Percentiles rank a stretch among this genome's conserved stretches.
These are phyloP conservation scores for Aphelenchoides fujianensis DNA, from an alignment of 1,140 invertebrate species.

Conservation along the genomic window DNA sequence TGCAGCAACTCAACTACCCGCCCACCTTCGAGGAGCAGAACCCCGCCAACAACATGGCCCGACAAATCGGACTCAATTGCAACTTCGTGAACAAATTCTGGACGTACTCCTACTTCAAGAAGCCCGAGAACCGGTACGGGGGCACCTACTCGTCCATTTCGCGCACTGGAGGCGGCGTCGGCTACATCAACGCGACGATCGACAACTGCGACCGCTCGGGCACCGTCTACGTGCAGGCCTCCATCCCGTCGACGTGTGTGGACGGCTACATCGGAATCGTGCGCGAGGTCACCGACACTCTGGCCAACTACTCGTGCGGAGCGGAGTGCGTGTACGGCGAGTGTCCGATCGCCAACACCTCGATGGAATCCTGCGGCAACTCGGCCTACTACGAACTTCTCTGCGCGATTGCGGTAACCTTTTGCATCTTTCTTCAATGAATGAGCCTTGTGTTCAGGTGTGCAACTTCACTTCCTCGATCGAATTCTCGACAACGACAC, in stretches of 20 bases:
- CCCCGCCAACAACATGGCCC: background rate
- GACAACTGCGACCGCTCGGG: background rate
- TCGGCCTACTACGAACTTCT: slow-evolving; percentile 1
- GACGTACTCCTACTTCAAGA: background rate
- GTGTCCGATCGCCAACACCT: background rate
- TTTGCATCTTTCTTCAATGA: too few species aligned
- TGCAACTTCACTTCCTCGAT: background rate
- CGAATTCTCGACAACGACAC: background rate
- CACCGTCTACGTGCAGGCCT: background rate
- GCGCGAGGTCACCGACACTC: background rate
- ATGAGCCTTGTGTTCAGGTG: too few species aligned
- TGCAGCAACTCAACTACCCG: background rate
- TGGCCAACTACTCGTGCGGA: background rate
- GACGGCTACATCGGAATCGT: slow-evolving; percentile 6
- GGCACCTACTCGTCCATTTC: background rate
- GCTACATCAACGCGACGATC: slow-evolving; percentile 10
- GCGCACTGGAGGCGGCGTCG: background rate
- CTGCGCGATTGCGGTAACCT: background rate
- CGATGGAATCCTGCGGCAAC: background rate
- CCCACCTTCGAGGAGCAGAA: background rate
- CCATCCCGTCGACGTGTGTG: background rate
- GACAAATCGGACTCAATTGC: background rate
- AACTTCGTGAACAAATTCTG: background rate
- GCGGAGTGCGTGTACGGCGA: background rate
- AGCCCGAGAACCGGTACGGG: background rate